These are phyloP conservation scores for Apomyelois bistriatella DNA, from an alignment of 2,888 invertebrate species.

Conservation along the genomic window DNA sequence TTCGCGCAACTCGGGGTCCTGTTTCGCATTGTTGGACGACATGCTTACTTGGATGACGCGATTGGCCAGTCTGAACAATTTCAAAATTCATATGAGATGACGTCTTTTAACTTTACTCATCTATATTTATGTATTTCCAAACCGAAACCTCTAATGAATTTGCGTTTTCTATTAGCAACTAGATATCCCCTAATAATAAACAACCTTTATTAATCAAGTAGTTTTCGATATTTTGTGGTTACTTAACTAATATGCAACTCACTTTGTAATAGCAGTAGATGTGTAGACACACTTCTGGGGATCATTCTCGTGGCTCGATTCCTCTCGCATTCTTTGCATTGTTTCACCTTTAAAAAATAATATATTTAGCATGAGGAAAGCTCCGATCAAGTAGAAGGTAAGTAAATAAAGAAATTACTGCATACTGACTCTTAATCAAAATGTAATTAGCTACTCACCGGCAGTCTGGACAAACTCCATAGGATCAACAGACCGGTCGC, in stretches of 20 bases:
- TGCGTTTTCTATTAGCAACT: too few relatives aligned
- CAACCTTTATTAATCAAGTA: too few relatives aligned
- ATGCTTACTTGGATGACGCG: conserved; percentile 96
- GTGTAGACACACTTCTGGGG: conserved; percentile 43
- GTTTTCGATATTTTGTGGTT: not conserved
- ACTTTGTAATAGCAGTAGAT: conserved; percentile 55
- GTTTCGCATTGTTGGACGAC: conserved; percentile 74
- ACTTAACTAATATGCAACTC: conserved; percentile 17
- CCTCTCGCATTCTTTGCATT: conserved; percentile 63
- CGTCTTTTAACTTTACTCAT: too few relatives aligned
- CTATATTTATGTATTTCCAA: too few relatives aligned
- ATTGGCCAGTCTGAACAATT: conserved; percentile 86
- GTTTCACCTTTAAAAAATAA: conserved; percentile 47
- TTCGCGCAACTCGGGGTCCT: conserved; percentile 93
- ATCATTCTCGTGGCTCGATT: conserved; percentile 41
- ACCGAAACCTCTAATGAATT: too few relatives aligned
- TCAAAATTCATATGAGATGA: not conserved
- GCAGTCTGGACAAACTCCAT: conserved; percentile 96
- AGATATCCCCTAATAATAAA: too few relatives aligned
- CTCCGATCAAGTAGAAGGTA: too few relatives aligned
- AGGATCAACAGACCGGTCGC: conserved; percentile 97
- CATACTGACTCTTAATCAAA: too few relatives aligned
- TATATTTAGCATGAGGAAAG: not conserved
- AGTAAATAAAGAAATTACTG: too few relatives aligned
- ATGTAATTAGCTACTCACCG: conserved; percentile 69